Percentiles rank a stretch among this genome's conserved stretches.
Evolutionary conservation across 2,113 vertebrate species (phyloP).

Genomic region (Climacteris rufus): DNA sequence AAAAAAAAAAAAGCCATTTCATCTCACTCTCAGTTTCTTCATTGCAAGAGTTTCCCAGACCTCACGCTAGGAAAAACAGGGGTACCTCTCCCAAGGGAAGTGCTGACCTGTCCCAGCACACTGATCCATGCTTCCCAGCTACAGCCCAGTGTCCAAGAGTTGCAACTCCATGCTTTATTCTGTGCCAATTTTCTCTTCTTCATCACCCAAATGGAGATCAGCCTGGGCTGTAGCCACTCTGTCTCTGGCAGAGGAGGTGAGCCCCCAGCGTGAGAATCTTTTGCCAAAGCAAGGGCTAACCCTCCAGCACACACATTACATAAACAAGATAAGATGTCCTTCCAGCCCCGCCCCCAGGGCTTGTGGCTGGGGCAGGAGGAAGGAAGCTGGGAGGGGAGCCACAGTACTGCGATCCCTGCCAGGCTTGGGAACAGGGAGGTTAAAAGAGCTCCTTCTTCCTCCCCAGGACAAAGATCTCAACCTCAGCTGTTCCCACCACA

Average conservation of each 20-base stretch:
- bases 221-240: rapidly evolving
- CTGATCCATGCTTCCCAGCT: not conserved
- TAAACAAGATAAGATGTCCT: slow-evolving; percentile 15
- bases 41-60: not conserved
- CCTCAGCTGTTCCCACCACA: not conserved
- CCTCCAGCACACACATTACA: not conserved
- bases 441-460: slow-evolving; percentile 7
- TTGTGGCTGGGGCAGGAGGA: not conserved
- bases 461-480: not conserved
- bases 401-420: not conserved
- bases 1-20: not conserved
- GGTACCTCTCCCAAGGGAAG: not conserved
- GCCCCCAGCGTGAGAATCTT: not conserved
- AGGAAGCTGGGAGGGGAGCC: slow-evolving; percentile 17
- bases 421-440: not conserved
- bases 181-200: not conserved
- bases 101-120: not conserved
- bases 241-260: not conserved
- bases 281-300: not conserved
- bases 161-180: not conserved
- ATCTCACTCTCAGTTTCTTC: not conserved
- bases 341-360: not conserved
- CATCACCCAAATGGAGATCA: not conserved
- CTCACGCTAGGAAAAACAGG: not conserved
- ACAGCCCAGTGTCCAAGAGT: not conserved